A percentile compares a stretch with the other conserved stretches of the same genome.
Conservation (phyloP, 2,888 invertebrate genomes). For the Ormia ochracea region DNA sequence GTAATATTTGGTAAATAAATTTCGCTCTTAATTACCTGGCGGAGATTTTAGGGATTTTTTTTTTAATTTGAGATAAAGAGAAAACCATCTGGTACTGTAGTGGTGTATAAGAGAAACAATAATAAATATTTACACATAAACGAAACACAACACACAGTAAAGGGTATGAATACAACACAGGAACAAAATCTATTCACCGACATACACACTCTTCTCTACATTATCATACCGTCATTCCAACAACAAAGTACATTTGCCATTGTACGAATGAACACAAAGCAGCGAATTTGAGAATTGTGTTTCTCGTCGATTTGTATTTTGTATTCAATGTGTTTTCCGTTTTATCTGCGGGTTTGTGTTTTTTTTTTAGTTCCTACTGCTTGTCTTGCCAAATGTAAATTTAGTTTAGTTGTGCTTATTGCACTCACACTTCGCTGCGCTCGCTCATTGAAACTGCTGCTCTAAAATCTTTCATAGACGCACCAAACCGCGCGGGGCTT, state of each 20-base stretch:
- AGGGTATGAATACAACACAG: neutral
- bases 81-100: too few species aligned
- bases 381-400: slow-evolving; percentile 36
- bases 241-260: slow-evolving; percentile 13
- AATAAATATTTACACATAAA: neutral
- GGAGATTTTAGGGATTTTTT: too few species aligned
- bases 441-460: slow-evolving; percentile 48
- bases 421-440: slow-evolving; percentile 55
- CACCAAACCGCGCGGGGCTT: slow-evolving; percentile 53
- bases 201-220: neutral
- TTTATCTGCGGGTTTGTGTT: neutral
- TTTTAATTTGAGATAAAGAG: too few species aligned
- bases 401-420: slow-evolving; percentile 59
- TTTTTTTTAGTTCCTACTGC: slow-evolving; percentile 28
- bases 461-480: slow-evolving; percentile 47
- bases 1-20: too few species aligned
- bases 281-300: slow-evolving; percentile 38
- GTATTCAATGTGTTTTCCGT: slow-evolving; percentile 28
- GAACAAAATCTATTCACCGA: neutral
- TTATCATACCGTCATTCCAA: slow-evolving; percentile 14
- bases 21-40: too few species aligned
- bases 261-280: slow-evolving; percentile 22
- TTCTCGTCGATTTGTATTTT: neutral
- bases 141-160: too few species aligned
- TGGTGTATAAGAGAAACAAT: slow-evolving; percentile 10